Base-by-base conservation (phyloP, 2,888 invertebrate species). In the Drosophila merina region DNA sequence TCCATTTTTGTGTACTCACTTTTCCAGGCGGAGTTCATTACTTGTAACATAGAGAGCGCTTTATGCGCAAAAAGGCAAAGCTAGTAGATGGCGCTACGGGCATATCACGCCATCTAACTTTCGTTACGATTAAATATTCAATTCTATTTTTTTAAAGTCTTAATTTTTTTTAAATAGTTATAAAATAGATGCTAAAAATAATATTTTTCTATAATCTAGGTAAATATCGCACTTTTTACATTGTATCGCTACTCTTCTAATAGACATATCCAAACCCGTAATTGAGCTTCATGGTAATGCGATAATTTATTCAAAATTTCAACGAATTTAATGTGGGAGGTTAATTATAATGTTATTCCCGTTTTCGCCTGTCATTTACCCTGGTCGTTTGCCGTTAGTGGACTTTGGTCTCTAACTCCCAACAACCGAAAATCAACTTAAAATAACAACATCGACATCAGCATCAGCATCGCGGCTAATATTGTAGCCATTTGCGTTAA, bases 381-480 rank as follows among this genome's bases (percentile, higher is more conserved):
- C 38, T 66, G 56, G 31, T 25, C 31, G 59, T 55, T 64, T 64
- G n/a, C 67, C 25, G 38, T 57, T 14, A 25, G 28, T 57, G 60
- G 58, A 58, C 26, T 68, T 33, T 31, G 6, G 28, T 6, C 26
- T 31, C 45, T 10, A 31, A 52, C 30, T 31, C 26, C 51, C n/a
- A n/a, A 14, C n/a, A 10, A n/a, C 42, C 47, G 20, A 70, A 72
- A 74, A 72, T 57, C 83, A 83, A 83, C 79, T 86, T 76, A 72
- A 83, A 86, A 82, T 85, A 82, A 79, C 74, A 80, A 79, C 74
- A 79, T 10, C 74, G 86, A 79, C 74, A 79, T 10, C 14, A 48
- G 2, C 20, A 20, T 20, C 20, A 20, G 20, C 57, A 64, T 51
- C 50, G 30, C 8, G 45, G 50, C 50, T 56, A 67, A 66, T 64